Conservation (phyloP, 2,797 vertebrate genomes). For the Bucorvus abyssinicus region DNA sequence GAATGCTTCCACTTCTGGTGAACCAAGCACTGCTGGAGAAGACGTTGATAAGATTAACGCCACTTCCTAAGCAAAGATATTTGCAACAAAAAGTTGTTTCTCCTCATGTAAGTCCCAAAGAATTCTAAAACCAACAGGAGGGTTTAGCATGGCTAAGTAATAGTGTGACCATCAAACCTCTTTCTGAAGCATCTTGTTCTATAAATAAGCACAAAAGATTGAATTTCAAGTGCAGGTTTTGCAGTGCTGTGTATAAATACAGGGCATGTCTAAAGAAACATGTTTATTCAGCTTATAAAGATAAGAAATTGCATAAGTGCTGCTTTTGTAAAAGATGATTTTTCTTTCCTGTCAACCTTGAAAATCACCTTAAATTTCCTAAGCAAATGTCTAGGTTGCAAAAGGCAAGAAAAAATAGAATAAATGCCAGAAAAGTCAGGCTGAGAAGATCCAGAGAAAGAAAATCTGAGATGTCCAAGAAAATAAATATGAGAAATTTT, state of each 20-base stretch:
- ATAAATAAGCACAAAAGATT: neutral
- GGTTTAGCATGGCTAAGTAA: neutral
- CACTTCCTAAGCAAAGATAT: neutral
- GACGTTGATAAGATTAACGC: neutral
- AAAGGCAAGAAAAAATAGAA: slow-evolving; percentile 23
- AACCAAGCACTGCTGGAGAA: neutral
- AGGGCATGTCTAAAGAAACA: slow-evolving; percentile 17
- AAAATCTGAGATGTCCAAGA: neutral
- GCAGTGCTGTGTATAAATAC: neutral
- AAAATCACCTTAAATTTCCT: slow-evolving; percentile 36
- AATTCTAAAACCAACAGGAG: neutral
- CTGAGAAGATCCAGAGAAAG: neutral
- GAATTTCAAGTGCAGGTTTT: slow-evolving; percentile 53
- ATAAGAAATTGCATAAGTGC: slow-evolving; percentile 49
- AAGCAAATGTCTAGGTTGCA: neutral
- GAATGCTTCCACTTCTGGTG: neutral
- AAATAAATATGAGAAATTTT: slow-evolving; percentile 41
- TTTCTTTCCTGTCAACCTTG: slow-evolving; percentile 34
- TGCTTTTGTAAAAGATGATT: slow-evolving; percentile 48
- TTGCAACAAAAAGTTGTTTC: neutral
- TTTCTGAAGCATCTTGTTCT: neutral
- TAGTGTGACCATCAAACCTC: neutral
- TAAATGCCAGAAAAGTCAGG: neutral
- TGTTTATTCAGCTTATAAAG: slow-evolving; percentile 31
- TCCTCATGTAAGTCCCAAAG: neutral